These are phyloP conservation scores for Characodon lateralis DNA, from an alignment of 2,797 vertebrate genomes.

Conservation along the genomic window DNA sequence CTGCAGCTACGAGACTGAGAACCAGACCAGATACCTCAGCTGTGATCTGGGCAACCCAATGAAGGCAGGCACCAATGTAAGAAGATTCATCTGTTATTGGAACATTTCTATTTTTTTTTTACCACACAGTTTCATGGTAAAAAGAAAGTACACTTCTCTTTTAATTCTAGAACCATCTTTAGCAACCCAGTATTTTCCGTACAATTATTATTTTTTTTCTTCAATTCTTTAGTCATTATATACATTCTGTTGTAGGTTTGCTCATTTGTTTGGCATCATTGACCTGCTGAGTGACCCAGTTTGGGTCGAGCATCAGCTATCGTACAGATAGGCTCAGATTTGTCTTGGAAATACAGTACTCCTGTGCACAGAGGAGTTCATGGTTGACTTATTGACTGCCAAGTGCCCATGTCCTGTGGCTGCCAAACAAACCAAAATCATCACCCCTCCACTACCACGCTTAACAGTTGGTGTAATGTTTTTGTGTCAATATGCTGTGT, in stretches of 20 bases:
- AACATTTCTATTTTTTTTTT: background rate
- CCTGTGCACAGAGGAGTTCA: background rate
- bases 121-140: background rate
- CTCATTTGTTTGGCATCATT: background rate
- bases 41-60: conserved; percentile 95
- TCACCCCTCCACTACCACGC: background rate
- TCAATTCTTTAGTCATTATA: background rate
- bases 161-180: background rate
- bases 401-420: background rate
- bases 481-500: too few relatives aligned
- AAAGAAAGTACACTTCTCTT: background rate
- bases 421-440: background rate
- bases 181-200: background rate
- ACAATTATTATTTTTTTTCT: background rate
- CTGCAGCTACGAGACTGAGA: conserved; percentile 87
- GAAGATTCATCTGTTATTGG: conserved; percentile 34
- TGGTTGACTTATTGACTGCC: background rate
- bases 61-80: conserved; percentile 89
- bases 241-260: background rate
- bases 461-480: too few relatives aligned
- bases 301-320: background rate
- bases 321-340: background rate
- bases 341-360: background rate
- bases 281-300: background rate
- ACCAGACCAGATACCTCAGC: conserved; percentile 87